Percentiles rank a stretch among this genome's conserved stretches.
Evolutionary conservation across 2,113 vertebrate species (phyloP).

Genomic region (Tursiops truncatus): DNA sequence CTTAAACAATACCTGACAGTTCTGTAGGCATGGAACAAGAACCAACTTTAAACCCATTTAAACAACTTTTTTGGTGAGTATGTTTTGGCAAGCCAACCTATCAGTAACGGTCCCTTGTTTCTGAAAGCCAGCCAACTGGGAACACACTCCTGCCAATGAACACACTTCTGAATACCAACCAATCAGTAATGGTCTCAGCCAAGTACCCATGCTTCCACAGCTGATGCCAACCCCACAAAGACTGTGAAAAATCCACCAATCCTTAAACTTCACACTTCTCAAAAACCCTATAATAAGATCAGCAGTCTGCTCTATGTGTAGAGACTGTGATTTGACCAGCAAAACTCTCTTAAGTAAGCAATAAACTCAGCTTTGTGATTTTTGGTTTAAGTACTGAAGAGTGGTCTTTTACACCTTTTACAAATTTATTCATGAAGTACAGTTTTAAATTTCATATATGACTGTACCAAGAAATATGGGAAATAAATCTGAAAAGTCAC

Average conservation of each 20-base stretch:
- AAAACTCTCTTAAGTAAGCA: not conserved
- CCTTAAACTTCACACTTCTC: conserved; percentile 8
- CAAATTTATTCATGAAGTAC: not conserved
- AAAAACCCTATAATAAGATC: not conserved
- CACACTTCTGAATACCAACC: not conserved
- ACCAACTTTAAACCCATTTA: not conserved
- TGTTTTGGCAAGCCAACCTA: not conserved
- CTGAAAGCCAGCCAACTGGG: not conserved
- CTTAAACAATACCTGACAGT: conserved; percentile 4
- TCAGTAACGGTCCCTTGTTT: not conserved
- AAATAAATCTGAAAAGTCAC: not conserved
- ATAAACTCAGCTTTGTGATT: not conserved
- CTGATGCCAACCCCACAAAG: not conserved
- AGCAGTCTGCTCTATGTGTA: not conserved
- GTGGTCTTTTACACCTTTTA: not conserved
- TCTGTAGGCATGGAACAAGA: not conserved
- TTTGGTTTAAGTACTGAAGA: not conserved
- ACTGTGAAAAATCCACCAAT: not conserved
- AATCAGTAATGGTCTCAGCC: not conserved
- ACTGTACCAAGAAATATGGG: not conserved
- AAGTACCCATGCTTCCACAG: not conserved
- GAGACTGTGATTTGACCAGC: not conserved
- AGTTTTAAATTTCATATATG: not conserved
- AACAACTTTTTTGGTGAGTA: not conserved
- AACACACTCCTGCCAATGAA: not conserved